A percentile compares a stretch with the other conserved stretches of the same genome.
Evolutionary conservation across 2,888 invertebrate genomes (phyloP).

Genomic region (Galerucella calmariensis): DNA sequence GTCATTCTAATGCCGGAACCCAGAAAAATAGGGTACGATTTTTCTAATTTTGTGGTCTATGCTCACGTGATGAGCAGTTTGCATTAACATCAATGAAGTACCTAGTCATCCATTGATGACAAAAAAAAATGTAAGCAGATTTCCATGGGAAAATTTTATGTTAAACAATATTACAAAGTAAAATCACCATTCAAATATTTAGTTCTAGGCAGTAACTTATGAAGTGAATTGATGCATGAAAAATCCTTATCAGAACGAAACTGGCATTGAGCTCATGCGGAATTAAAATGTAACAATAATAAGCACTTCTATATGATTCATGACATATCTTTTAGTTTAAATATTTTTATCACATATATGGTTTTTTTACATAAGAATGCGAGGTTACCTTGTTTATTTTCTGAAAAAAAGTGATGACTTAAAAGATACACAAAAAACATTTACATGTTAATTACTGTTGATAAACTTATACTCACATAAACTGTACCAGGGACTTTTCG

Average conservation of each 20-base stretch:
- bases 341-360: constrained; percentile 10
- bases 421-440: constrained; percentile 14
- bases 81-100: too few relatives aligned
- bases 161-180: neutral
- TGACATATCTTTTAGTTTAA: constrained; percentile 8
- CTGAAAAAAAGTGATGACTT: constrained; percentile 18
- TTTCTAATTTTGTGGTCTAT: too few relatives aligned
- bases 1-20: too few relatives aligned
- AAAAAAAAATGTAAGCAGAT: too few relatives aligned
- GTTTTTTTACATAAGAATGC: constrained; percentile 15
- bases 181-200: neutral
- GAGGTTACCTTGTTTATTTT: constrained; percentile 18
- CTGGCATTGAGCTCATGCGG: constrained; percentile 14
- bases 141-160: neutral
- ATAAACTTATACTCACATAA: constrained; percentile 6
- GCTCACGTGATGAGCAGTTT: too few relatives aligned
- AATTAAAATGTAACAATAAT: neutral
- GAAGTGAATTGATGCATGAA: neutral
- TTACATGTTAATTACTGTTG: constrained; percentile 16
- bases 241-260: constrained; percentile 12
- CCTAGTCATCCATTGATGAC: too few relatives aligned
- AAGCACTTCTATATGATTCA: constrained; percentile 13
- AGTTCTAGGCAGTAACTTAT: neutral
- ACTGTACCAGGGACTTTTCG: neutral
- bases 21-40: too few relatives aligned